These are phyloP conservation scores for Tenodera sinensis DNA, from an alignment of 2,888 invertebrate genomes.

Conservation along the genomic window DNA sequence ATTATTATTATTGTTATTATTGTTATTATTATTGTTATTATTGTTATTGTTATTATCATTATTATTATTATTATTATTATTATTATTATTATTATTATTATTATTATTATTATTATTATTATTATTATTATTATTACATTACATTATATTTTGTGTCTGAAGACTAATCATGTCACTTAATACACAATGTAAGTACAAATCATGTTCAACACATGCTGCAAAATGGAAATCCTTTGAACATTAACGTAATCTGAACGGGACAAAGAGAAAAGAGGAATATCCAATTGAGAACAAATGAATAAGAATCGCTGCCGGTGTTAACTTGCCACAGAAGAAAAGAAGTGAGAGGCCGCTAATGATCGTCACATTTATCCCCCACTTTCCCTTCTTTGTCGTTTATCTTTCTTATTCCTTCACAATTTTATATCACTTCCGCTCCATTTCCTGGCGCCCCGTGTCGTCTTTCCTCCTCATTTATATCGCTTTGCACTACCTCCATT, in stretches of 20 bases:
- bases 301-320: not conserved
- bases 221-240: not conserved
- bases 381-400: not conserved
- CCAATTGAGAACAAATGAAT: not conserved
- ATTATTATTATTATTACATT: too few species aligned
- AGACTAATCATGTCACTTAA: too few species aligned
- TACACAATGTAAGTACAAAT: too few species aligned
- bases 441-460: constrained; percentile 16
- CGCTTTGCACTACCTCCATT: not conserved
- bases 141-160: too few species aligned
- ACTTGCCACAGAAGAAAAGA: not conserved
- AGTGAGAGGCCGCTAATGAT: not conserved
- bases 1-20: too few species aligned
- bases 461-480: not conserved
- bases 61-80: too few species aligned
- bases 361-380: not conserved
- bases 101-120: too few species aligned
- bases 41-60: too few species aligned
- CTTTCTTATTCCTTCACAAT: constrained; percentile 2
- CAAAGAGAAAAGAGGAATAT: not conserved
- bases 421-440: constrained; percentile 34
- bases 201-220: too few species aligned
- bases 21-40: too few species aligned
- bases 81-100: too few species aligned
- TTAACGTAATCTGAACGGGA: not conserved